Percentiles rank a stretch among this genome's conserved stretches.
Evolutionary conservation across 2,888 invertebrate species (phyloP).

Genomic region (Cosmopolites sordidus): DNA sequence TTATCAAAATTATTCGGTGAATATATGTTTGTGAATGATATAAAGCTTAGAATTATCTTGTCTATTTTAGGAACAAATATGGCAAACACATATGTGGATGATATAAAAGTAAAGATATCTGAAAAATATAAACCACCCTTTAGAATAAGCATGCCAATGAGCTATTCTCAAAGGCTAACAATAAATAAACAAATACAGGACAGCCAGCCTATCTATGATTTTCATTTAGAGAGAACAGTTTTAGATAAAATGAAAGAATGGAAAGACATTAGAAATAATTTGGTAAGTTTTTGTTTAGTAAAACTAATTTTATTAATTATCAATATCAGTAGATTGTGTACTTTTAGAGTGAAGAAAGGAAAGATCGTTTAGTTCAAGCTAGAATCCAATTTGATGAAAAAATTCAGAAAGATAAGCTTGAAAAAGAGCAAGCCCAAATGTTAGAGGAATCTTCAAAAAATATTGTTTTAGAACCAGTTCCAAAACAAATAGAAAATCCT

Average conservation of each 20-base stretch:
- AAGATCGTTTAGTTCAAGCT: slow-evolving; percentile 50
- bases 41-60: not conserved
- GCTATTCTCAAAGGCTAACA: slow-evolving; percentile 53
- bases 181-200: slow-evolving; percentile 53
- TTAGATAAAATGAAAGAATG: slow-evolving; percentile 69
- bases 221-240: slow-evolving; percentile 68
- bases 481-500: not conserved
- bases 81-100: slow-evolving; percentile 64
- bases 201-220: slow-evolving; percentile 64
- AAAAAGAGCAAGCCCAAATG: slow-evolving; percentile 16
- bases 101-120: slow-evolving; percentile 82
- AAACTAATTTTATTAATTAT: not conserved
- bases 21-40: not conserved
- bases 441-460: slow-evolving; percentile 8
- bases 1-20: not conserved
- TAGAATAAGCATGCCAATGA: slow-evolving; percentile 59
- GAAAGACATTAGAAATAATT: slow-evolving; percentile 55
- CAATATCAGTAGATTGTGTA: not conserved
- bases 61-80: slow-evolving; percentile 1
- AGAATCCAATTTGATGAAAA: slow-evolving; percentile 41
- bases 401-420: slow-evolving; percentile 28
- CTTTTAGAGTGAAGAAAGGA: slow-evolving; percentile 52
- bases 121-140: slow-evolving; percentile 82
- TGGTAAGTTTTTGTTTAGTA: slow-evolving; percentile 10
- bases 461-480: not conserved